These are phyloP conservation scores for Myotis myotis DNA, from an alignment of 2,797 vertebrate genomes.

Conservation along the genomic window DNA sequence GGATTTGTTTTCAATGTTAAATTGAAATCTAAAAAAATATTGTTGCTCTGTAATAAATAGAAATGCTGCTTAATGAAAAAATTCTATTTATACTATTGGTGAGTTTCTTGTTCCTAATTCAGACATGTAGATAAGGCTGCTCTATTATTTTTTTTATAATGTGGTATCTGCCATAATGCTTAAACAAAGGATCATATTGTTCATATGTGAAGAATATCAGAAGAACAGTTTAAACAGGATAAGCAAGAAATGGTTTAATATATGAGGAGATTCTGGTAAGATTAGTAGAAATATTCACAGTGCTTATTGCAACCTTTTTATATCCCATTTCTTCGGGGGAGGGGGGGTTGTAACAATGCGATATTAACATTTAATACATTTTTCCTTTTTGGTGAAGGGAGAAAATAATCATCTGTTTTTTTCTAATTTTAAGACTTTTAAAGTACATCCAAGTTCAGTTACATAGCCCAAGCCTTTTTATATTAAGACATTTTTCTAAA, in stretches of 20 bases:
- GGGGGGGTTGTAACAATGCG: background rate
- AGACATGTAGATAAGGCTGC: background rate
- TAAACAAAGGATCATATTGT: constrained; percentile 42
- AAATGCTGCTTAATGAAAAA: constrained; percentile 50
- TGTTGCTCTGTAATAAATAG: constrained; percentile 55
- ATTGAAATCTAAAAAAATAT: constrained; percentile 43
- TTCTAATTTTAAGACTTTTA: constrained; percentile 33
- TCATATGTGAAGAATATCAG: constrained; percentile 18
- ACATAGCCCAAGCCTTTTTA: background rate
- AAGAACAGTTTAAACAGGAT: constrained; percentile 12
- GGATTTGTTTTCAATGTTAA: constrained; percentile 68
- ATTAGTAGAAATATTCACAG: background rate
- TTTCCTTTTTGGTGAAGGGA: background rate
- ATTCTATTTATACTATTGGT: constrained; percentile 37
- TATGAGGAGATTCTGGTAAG: constrained; percentile 6
- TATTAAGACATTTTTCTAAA: constrained; percentile 21
- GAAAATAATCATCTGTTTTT: background rate
- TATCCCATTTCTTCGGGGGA: background rate
- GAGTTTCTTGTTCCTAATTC: constrained; percentile 43
- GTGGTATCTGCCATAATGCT: background rate
- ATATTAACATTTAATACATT: constrained; percentile 2
- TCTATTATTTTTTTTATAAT: constrained; percentile 23
- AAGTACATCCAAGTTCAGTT: background rate
- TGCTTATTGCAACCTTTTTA: background rate
- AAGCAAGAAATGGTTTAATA: constrained; percentile 21